phyloP scores from a whole-genome alignment of 2,888 invertebrate genomes.

The Noctua pronuba region DNA sequence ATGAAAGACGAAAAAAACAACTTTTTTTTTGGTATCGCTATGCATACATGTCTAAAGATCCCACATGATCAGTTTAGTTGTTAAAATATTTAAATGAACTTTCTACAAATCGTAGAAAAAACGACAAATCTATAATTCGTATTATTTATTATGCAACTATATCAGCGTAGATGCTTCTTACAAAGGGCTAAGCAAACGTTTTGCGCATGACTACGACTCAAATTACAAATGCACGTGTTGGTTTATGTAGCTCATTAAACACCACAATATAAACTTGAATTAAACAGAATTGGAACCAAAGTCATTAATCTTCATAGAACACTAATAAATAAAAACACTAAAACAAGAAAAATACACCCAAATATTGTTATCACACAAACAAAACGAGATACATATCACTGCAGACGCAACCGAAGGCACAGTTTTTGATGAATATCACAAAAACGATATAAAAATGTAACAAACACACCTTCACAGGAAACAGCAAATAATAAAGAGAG shows the following conservation, averaged over 20 bases:
- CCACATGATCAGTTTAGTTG: no score
- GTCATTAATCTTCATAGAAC: not conserved
- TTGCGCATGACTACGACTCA: slow-evolving; percentile 41
- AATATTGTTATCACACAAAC: slow-evolving; percentile 7
- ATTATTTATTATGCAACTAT: slow-evolving; percentile 20
- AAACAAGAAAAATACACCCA: not conserved
- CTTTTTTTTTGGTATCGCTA: no score
- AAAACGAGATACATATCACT: not conserved
- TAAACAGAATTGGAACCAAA: not conserved
- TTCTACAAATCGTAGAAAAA: not conserved
- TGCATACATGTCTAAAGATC: not conserved
- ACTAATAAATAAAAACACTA: not conserved
- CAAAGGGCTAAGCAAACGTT: slow-evolving; percentile 5
- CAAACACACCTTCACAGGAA: slow-evolving; percentile 60
- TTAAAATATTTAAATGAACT: not conserved
- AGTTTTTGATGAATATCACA: not conserved
- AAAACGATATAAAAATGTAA: slow-evolving; percentile 1
- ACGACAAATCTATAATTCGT: not conserved
- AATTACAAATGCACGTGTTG: slow-evolving; percentile 59
- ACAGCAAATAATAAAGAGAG: slow-evolving; percentile 44
- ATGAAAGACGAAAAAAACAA: not conserved
- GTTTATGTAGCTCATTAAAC: slow-evolving; percentile 13
- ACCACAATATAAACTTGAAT: not conserved
- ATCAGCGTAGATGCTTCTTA: slow-evolving; percentile 4
- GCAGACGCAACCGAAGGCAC: not conserved